These are phyloP conservation scores for Ochropacha duplaris DNA, from an alignment of 2,888 invertebrate species.

Conservation along the genomic window DNA sequence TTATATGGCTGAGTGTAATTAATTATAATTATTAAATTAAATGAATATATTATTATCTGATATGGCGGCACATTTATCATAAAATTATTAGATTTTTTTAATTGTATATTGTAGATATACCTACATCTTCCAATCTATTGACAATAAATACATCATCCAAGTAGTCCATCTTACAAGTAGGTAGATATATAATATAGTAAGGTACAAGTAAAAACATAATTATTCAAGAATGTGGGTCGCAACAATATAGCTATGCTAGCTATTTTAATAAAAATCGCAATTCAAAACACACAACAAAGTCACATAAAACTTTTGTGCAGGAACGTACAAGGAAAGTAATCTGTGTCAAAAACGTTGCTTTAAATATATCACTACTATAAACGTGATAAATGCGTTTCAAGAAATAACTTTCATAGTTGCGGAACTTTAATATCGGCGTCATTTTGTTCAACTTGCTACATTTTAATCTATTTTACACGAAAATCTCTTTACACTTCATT, in stretches of 20 bases:
- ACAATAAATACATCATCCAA: too few relatives aligned
- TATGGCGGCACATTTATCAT: too few relatives aligned
- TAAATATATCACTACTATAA: conserved; percentile 67
- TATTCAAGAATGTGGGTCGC: too few relatives aligned
- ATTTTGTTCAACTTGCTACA: conserved; percentile 34
- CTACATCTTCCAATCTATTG: too few relatives aligned
- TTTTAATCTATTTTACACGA: conserved; percentile 39
- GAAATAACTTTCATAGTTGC: conserved; percentile 60
- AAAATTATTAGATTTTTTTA: too few relatives aligned
- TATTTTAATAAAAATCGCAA: too few relatives aligned
- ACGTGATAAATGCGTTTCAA: conserved; percentile 66
- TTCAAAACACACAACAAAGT: conserved; percentile 20
- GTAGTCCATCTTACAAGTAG: too few relatives aligned
- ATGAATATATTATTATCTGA: neutral
- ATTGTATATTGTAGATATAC: too few relatives aligned
- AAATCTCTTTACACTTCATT: conserved; percentile 41
- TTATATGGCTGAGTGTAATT: neutral
- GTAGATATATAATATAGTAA: too few relatives aligned
- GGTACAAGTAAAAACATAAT: neutral
- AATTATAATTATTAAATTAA: neutral
- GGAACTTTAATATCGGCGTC: conserved; percentile 52
- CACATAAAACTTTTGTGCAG: conserved; percentile 43
- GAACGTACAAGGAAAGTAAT: conserved; percentile 66
- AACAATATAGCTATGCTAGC: too few relatives aligned
- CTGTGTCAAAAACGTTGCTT: conserved; percentile 69